Percentiles rank a stretch among this genome's conserved stretches.
Conservation (phyloP, 2,113 vertebrate genomes). For the Tretioscincus oriximinensis region DNA sequence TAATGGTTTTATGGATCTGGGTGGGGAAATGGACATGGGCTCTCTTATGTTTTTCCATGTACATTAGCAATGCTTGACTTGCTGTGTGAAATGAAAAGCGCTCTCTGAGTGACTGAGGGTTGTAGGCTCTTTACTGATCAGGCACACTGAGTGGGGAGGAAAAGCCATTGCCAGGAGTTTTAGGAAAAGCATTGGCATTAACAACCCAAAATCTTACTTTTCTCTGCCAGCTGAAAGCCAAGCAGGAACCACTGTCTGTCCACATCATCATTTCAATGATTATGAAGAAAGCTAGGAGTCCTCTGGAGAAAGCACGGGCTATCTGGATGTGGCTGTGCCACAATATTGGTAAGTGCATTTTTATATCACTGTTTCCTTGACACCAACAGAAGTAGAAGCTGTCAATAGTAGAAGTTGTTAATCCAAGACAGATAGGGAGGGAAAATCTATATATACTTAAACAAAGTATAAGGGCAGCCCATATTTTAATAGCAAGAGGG, state of each 20-base stretch:
- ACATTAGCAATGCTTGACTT: no score
- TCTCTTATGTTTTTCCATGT: no score
- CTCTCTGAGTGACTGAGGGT: no score
- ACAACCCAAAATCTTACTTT: neutral
- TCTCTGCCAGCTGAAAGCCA: constrained; percentile 67
- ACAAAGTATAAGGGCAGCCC: no score
- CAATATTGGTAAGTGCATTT: constrained; percentile 72
- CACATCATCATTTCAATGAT: constrained; percentile 67
- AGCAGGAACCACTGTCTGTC: constrained; percentile 51
- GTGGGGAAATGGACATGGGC: no score
- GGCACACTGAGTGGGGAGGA: neutral
- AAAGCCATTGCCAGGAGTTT: rapidly evolving
- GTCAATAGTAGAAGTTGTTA: no score
- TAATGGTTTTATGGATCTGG: no score
- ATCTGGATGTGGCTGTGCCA: constrained; percentile 84
- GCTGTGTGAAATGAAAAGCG: no score
- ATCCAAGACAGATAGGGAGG: no score
- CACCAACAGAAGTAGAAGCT: neutral
- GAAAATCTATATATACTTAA: no score
- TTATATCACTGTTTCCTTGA: neutral
- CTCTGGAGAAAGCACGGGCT: constrained; percentile 74
- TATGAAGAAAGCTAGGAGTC: constrained; percentile 64
- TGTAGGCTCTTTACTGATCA: no score
- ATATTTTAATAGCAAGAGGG: no score
- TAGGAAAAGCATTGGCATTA: neutral